These are phyloP conservation scores for Sympetrum striolatum DNA, from an alignment of 2,888 invertebrate genomes.

Conservation along the genomic window DNA sequence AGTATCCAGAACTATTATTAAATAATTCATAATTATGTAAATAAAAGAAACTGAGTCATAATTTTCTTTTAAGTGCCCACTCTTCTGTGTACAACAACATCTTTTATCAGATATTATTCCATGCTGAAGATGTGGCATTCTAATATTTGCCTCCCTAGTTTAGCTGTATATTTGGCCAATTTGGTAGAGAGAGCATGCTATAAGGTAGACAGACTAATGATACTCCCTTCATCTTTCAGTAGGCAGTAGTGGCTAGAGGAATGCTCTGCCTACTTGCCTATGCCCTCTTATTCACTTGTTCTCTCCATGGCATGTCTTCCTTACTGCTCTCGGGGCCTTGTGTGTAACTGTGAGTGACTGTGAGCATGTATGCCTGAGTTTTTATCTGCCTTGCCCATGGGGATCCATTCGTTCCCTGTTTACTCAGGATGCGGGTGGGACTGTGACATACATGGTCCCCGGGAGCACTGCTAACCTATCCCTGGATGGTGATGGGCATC, in stretches of 20 bases:
- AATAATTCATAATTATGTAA: too few relatives aligned
- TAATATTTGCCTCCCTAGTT: neutral
- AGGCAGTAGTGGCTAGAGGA: slow-evolving; percentile 40
- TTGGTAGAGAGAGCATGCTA: slow-evolving; percentile 40
- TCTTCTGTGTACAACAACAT: neutral
- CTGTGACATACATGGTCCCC: slow-evolving; percentile 57
- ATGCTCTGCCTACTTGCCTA: slow-evolving; percentile 31
- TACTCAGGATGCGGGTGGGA: slow-evolving; percentile 49
- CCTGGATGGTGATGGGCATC: slow-evolving; percentile 56
- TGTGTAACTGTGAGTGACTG: slow-evolving; percentile 38
- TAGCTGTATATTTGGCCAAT: slow-evolving; percentile 29
- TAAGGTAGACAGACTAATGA: slow-evolving; percentile 24
- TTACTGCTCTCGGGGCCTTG: slow-evolving; percentile 42
- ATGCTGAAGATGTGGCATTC: neutral
- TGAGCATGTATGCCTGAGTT: slow-evolving; percentile 36
- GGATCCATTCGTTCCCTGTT: slow-evolving; percentile 39
- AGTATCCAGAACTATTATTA: too few relatives aligned
- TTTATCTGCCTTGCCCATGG: slow-evolving; percentile 37
- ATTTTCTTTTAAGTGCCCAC: too few relatives aligned
- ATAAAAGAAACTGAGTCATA: too few relatives aligned
- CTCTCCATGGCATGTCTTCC: slow-evolving; percentile 38
- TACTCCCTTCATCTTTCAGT: slow-evolving; percentile 32
- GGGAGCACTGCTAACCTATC: slow-evolving; percentile 52
- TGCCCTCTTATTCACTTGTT: slow-evolving; percentile 34
- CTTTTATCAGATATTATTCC: neutral